phyloP scores from a whole-genome alignment of 2,113 vertebrate species.

The Brevimyrus niger region DNA sequence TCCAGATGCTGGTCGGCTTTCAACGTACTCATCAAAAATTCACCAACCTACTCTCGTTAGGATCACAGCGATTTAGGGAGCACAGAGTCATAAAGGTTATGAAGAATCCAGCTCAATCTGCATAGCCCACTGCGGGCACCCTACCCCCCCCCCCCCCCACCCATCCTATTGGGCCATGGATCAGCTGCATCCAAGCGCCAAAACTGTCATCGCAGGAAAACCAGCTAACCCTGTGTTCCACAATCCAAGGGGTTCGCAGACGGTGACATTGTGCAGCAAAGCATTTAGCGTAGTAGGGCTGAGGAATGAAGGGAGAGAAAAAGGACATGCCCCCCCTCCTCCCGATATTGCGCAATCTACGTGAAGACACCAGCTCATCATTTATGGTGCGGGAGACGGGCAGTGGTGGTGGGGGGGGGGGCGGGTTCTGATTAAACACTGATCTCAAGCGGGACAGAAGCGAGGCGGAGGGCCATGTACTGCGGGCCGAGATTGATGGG shows the following conservation, averaged over 20 bases:
- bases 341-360: neutral
- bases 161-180: neutral
- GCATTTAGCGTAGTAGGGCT: neutral
- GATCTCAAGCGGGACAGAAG: constrained; percentile 18
- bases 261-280: neutral
- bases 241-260: neutral
- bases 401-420: neutral
- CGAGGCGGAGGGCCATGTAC: constrained; percentile 5
- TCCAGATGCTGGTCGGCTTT: neutral
- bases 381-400: constrained; percentile 24
- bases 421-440: constrained; percentile 34
- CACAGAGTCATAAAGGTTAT: neutral
- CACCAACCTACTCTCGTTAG: neutral
- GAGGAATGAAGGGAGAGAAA: neutral
- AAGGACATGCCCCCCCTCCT: neutral
- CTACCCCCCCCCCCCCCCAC: neutral
- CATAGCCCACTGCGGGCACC: neutral
- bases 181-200: neutral
- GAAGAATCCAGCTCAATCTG: neutral
- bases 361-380: constrained; percentile 24
- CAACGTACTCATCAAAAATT: neutral
- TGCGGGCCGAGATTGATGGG: constrained; percentile 30
- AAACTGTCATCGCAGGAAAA: neutral
- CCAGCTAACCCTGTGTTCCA: neutral
- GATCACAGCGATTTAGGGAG: neutral